These are phyloP conservation scores for Sycophila sp. DNA, from an alignment of 1,140 invertebrate genomes.

Conservation along the genomic window DNA sequence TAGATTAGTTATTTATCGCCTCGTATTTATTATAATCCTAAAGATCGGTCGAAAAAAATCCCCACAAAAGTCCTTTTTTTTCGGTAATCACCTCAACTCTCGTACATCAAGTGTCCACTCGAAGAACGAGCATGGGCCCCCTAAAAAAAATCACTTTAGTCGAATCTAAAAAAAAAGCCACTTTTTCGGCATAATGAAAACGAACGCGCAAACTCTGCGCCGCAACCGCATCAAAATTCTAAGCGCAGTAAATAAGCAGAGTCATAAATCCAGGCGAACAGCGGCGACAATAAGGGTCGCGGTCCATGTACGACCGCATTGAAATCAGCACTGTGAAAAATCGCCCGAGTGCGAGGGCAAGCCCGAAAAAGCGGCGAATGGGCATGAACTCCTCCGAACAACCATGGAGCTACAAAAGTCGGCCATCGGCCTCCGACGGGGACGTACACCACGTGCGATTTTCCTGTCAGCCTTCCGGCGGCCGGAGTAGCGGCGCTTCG, in stretches of 20 bases:
- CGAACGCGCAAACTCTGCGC: neutral
- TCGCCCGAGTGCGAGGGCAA: neutral
- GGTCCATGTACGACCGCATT: neutral
- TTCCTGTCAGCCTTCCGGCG: too few species aligned
- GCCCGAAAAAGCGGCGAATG: neutral
- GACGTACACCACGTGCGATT: neutral
- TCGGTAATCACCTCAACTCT: neutral
- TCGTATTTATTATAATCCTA: neutral
- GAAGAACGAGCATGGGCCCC: neutral
- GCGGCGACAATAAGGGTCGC: constrained; percentile 8
- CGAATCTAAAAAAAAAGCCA: neutral
- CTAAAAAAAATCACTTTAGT: neutral
- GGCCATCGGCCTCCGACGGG: neutral
- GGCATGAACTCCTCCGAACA: neutral
- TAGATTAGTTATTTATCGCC: neutral
- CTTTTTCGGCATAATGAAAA: constrained; percentile 19
- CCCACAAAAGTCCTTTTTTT: neutral
- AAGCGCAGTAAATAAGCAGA: constrained; percentile 21
- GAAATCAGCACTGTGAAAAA: constrained; percentile 30
- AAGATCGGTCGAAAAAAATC: neutral
- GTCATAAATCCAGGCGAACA: constrained; percentile 17
- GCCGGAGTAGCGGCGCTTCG: too few species aligned
- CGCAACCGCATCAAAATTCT: constrained; percentile 1
- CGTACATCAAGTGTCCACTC: neutral
- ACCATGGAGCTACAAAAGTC: too few species aligned